Evolutionary conservation across 2,888 invertebrate species (phyloP).

Genomic region (Zootermopsis nevadensis): DNA sequence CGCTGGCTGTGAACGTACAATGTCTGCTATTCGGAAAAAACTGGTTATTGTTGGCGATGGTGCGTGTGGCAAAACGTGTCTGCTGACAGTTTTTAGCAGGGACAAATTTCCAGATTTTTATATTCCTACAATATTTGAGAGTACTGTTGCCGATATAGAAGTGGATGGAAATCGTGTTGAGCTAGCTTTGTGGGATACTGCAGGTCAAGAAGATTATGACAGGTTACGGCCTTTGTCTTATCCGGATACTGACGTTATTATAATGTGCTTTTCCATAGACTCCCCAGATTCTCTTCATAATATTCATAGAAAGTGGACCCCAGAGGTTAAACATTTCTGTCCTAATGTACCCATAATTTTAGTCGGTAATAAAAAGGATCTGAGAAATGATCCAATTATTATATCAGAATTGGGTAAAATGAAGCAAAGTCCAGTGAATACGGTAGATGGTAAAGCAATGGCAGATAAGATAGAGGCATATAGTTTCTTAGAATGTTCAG

Average conservation of each 20-base stretch:
- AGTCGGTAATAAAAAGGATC: constrained; percentile 98
- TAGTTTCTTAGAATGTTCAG: constrained; percentile 98
- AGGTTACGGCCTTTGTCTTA: constrained; percentile 94
- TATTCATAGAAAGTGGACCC: constrained; percentile 99
- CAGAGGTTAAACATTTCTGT: constrained; percentile 99
- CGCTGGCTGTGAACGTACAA: constrained; percentile 63
- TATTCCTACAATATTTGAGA: constrained; percentile 99
- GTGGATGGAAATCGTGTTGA: constrained; percentile 96
- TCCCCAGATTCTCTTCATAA: constrained; percentile 99
- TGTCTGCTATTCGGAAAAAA: constrained; percentile 98
- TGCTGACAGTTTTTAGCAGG: constrained; percentile 98
- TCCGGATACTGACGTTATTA: constrained; percentile 98
- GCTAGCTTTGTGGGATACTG: constrained; percentile 96
- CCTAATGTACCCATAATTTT: constrained; percentile 98
- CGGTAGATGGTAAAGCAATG: constrained; percentile 97
- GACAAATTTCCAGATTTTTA: constrained; percentile 99
- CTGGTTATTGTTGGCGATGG: constrained; percentile 98
- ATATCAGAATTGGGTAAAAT: constrained; percentile 96
- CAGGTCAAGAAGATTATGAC: constrained; percentile 92
- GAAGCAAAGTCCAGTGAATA: constrained; percentile 98
- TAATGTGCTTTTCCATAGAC: constrained; percentile 99
- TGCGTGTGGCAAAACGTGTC: constrained; percentile 99
- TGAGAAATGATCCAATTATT: constrained; percentile 93
- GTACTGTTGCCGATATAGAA: constrained; percentile 99
- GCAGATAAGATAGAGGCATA: constrained; percentile 99